Conservation (phyloP, 2,113 vertebrate genomes). For the Uria aalge region DNA sequence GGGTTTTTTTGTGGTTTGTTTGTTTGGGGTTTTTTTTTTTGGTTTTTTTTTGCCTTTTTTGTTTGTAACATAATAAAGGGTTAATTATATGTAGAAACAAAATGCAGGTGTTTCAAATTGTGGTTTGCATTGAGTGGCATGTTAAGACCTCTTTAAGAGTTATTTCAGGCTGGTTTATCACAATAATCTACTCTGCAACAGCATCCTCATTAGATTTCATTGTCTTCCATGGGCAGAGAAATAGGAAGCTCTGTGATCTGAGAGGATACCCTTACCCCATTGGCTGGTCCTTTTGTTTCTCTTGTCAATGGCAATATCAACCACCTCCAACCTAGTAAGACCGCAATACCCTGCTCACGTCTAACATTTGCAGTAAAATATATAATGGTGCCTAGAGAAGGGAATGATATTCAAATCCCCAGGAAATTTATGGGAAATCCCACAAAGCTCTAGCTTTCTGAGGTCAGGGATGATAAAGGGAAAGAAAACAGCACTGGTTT, state of each 20-base stretch:
- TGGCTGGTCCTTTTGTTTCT: neutral
- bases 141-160: neutral
- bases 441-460: neutral
- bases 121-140: neutral
- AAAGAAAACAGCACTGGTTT: neutral
- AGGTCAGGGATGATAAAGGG: neutral
- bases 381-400: neutral
- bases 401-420: neutral
- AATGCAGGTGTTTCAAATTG: neutral
- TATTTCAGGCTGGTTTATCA: neutral
- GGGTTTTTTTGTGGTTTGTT: neutral
- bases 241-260: neutral
- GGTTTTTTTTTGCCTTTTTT: too few relatives aligned
- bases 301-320: neutral
- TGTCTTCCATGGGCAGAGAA: neutral
- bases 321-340: neutral
- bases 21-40: neutral
- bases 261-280: neutral
- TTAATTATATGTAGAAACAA: neutral
- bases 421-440: neutral
- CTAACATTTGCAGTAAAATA: neutral
- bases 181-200: neutral
- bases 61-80: neutral
- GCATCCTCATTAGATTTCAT: neutral
- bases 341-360: neutral